Base-by-base conservation (phyloP, 2,888 invertebrate genomes). In the Dorcus parallelipipedus region DNA sequence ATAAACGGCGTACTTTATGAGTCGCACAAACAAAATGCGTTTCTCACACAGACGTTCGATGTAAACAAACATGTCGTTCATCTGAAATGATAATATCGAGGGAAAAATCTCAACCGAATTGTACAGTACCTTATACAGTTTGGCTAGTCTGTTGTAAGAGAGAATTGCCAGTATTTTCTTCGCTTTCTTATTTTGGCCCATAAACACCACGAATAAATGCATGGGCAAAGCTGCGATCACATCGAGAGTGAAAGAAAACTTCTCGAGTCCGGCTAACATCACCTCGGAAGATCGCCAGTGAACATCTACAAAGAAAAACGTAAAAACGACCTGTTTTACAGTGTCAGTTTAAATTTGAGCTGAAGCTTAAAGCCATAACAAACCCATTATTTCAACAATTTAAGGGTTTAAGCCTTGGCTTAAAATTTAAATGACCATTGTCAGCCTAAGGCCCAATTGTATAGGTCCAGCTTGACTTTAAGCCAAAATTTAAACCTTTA, bases 101-200 rank as follows among this genome's bases (percentile, higher is more conserved):
- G 6, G 6, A 1, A 6, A 33, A 33, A 7, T 33, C 26, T 7
- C 26, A 33, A 7, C 6, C 6, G 26, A 33, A 33, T 33, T 33
- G 10, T 9, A n/a, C 40, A 54, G 33, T 26, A 58, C 58, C 52
- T 55, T 59, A 38, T 59, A 59, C 9, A 59, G 20, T 20, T 59
- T 59, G 3, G 52, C 38, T 3, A 59, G 17, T 40, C 51, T 59
- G 14, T 59, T 59, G 20, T 52, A 47, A 47, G 47, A 52, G 14
- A 55, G n/a, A 17, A 55, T 8, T 6, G 47, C 38, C 4, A 54
- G 20, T 5, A 40, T 17, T 41, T 49, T 40, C 7, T 39, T 26
- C 5, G 40, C 5, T 10, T 4, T 26, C 1, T 38, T 38, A 23
- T n/a, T 49, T 3, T 40, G 3, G 2, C 17, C 14, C 5, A 33